phyloP scores from a whole-genome alignment of 2,888 invertebrate species.

The Caenorhabditis auriculariae region DNA sequence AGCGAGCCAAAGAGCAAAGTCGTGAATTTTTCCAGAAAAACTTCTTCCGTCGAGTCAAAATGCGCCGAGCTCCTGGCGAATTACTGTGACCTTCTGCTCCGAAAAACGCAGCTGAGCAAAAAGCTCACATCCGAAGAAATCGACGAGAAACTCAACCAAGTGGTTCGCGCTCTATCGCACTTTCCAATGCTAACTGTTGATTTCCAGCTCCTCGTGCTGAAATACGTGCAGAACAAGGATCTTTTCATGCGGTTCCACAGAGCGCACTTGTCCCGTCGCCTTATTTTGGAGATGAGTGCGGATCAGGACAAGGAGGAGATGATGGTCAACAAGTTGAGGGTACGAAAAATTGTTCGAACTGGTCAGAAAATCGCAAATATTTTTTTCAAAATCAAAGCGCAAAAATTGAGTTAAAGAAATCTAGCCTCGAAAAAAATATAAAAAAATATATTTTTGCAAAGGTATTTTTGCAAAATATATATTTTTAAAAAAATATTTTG shows the following conservation, averaged over 20 bases:
- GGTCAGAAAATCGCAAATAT: too few species aligned
- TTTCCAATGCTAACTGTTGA: neutral
- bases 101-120: slow-evolving; percentile 93
- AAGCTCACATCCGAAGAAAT: slow-evolving; percentile 94
- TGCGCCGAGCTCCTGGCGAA: slow-evolving; percentile 98
- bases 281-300: slow-evolving; percentile 95
- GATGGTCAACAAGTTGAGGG: slow-evolving; percentile 88
- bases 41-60: slow-evolving; percentile 77
- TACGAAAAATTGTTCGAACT: slow-evolving; percentile 51
- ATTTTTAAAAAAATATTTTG: too few species aligned
- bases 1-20: too few species aligned
- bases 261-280: slow-evolving; percentile 88
- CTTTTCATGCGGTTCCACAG: slow-evolving; percentile 99
- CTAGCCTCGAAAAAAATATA: slow-evolving; percentile 1
- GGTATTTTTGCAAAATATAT: too few species aligned
- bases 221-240: slow-evolving; percentile 98
- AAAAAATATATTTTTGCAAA: too few species aligned
- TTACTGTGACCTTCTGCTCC: slow-evolving; percentile 97
- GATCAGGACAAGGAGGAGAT: slow-evolving; percentile 99
- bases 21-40: slow-evolving; percentile 32
- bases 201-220: slow-evolving; percentile 79
- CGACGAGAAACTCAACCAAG: slow-evolving; percentile 86
- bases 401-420: neutral
- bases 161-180: slow-evolving; percentile 69
- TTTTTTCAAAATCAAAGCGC: neutral